Conservation (phyloP, 2,797 vertebrate genomes). For the Alca torda region DNA sequence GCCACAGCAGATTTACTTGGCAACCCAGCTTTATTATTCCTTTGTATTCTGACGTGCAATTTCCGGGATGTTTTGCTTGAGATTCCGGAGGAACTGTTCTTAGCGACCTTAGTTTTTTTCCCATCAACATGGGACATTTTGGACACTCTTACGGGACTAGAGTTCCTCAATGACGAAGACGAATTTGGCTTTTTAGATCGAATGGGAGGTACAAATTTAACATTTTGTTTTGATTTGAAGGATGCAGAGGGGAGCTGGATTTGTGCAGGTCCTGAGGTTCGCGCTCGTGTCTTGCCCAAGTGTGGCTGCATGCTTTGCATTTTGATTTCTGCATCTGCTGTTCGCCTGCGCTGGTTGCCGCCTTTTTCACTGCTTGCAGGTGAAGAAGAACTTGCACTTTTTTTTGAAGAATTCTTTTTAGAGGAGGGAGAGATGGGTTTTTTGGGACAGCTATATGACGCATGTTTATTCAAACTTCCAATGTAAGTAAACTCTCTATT, state of each 20-base stretch:
- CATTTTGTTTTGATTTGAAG: constrained; percentile 74
- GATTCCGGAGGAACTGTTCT: constrained; percentile 67
- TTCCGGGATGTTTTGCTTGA: constrained; percentile 77
- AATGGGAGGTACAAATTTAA: constrained; percentile 69
- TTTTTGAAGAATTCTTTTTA: constrained; percentile 85
- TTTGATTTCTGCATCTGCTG: constrained; percentile 83
- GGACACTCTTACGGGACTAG: constrained; percentile 80
- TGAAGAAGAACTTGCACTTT: constrained; percentile 59
- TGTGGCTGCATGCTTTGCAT: constrained; percentile 79
- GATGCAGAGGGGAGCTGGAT: constrained; percentile 68
- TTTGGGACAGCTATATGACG: constrained; percentile 91
- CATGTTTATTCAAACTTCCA: constrained; percentile 92
- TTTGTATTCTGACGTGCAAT: constrained; percentile 81
- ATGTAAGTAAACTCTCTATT: constrained; percentile 91
- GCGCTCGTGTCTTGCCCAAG: constrained; percentile 90
- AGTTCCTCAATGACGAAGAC: constrained; percentile 75
- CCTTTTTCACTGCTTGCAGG: constrained; percentile 74
- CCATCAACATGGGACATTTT: constrained; percentile 65
- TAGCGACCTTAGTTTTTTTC: constrained; percentile 76
- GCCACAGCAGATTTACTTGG: constrained; percentile 72
- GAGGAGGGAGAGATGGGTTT: constrained; percentile 84
- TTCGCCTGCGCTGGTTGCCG: constrained; percentile 82
- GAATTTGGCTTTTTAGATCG: constrained; percentile 77
- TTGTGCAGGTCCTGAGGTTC: constrained; percentile 80
- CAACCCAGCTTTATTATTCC: constrained; percentile 83